Evolutionary conservation across 2,113 vertebrate genomes (phyloP), one percentile per base, ranked within the genome.

Genomic region (Gobius niger): DNA sequence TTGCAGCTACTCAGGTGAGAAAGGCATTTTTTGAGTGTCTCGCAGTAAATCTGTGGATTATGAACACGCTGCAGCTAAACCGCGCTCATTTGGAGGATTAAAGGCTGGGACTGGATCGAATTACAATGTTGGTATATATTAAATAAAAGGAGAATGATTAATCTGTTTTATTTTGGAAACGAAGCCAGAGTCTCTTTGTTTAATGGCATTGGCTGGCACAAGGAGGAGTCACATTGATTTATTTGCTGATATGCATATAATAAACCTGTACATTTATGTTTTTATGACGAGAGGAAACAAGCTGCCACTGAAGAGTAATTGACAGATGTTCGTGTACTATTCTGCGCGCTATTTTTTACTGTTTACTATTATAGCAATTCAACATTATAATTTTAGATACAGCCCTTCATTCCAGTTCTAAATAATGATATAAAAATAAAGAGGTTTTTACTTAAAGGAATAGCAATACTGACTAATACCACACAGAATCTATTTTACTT

Each of bases 1-100:
- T 51, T 65, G 73, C 81, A 84, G 76, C 80, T 83, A 72, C 72
- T 79, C 64, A 42, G 56, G 65, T 65, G 44, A 61, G 59, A 56
- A 79, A 75, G 76, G 63, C 76, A 75, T 18, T 73, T 67, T 68
- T 69, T 67, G 70, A 60, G 49, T 4, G 76, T 72, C 65, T 65
- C 47, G 51, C 75, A 49, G 54, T 67, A 70, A 79, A 24, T 57
- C 57, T 18, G 65, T 52, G 68, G 68, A 59, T 65, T 65, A 68
- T 63, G 18, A 74, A 68, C 19, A 50, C 44, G 42, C 66, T 77
- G 66, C 73, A 51, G 47, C 53, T 9, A 47, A 68, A 60, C 9
- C 40, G 12, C 3, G 1, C 34, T 72, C 63, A 65, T 71, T 68
- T 63, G 61, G 61, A 57, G 68, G 47, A 18, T 63, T 24, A 47